These are phyloP conservation scores for Oryzias dopingdopingensis DNA, from an alignment of 2,797 vertebrate species.

Conservation along the genomic window DNA sequence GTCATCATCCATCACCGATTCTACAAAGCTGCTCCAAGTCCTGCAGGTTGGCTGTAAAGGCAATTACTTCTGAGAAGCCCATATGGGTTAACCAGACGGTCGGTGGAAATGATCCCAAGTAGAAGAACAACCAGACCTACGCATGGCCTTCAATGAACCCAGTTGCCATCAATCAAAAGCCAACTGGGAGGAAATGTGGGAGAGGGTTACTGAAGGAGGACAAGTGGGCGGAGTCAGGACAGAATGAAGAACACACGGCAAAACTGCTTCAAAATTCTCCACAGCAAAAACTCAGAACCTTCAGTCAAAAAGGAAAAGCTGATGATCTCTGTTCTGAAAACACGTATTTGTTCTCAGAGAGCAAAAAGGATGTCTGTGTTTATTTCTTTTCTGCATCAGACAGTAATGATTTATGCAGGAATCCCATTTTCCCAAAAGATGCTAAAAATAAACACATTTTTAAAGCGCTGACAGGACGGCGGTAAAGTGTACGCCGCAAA, in stretches of 20 bases:
- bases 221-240: conserved; percentile 33
- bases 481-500: background rate
- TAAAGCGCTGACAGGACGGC: conserved; percentile 16
- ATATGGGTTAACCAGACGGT: conserved; percentile 56
- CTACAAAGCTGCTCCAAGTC: conserved; percentile 34
- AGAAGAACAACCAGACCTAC: conserved; percentile 46
- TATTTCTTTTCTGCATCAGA: conserved; percentile 37
- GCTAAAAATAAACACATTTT: conserved; percentile 37
- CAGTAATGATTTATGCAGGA: conserved; percentile 44
- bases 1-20: conserved; percentile 28
- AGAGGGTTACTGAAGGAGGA: conserved; percentile 29
- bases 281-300: too few species aligned
- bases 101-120: conserved; percentile 50
- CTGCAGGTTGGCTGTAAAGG: conserved; percentile 64
- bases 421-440: conserved; percentile 33
- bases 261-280: too few species aligned
- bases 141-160: conserved; percentile 51
- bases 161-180: background rate
- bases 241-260: conserved; percentile 15
- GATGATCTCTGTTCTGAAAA: conserved; percentile 14
- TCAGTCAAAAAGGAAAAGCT: conserved; percentile 4
- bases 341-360: conserved; percentile 26
- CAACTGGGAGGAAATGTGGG: conserved; percentile 73
- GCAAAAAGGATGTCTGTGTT: conserved; percentile 13
- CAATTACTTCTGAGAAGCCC: conserved; percentile 65